Conservation (phyloP, 2,113 vertebrate genomes). For the Heterotilapia buettikoferi region DNA sequence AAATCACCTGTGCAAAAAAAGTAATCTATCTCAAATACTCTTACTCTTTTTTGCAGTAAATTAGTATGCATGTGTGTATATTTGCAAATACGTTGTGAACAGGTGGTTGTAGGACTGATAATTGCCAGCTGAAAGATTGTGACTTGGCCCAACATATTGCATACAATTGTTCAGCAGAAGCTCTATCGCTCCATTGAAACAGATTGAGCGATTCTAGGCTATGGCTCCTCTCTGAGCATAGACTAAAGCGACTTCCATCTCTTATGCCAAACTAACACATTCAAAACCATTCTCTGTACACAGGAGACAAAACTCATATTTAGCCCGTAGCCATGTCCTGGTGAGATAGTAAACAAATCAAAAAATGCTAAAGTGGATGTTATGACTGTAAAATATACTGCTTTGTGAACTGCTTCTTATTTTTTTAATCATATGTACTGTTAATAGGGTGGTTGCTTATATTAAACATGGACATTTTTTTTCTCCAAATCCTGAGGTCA, state of each 20-base stretch:
- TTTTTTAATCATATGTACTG: neutral
- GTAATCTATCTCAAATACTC: neutral
- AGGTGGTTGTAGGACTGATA: neutral
- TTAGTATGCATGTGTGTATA: neutral
- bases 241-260: neutral
- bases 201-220: neutral
- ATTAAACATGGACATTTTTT: neutral
- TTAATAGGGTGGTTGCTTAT: neutral
- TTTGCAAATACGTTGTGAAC: neutral
- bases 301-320: neutral
- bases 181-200: neutral
- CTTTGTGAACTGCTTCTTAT: neutral
- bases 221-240: neutral
- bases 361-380: neutral
- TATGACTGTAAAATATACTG: neutral
- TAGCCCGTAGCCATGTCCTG: neutral
- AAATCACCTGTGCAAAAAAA: neutral
- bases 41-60: neutral
- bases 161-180: neutral
- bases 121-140: neutral
- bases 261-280: neutral
- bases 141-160: neutral
- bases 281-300: neutral
- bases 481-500: neutral
- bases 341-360: neutral